phyloP scores from a whole-genome alignment of 2,113 vertebrate species.

The Trichomycterus rosablanca region DNA sequence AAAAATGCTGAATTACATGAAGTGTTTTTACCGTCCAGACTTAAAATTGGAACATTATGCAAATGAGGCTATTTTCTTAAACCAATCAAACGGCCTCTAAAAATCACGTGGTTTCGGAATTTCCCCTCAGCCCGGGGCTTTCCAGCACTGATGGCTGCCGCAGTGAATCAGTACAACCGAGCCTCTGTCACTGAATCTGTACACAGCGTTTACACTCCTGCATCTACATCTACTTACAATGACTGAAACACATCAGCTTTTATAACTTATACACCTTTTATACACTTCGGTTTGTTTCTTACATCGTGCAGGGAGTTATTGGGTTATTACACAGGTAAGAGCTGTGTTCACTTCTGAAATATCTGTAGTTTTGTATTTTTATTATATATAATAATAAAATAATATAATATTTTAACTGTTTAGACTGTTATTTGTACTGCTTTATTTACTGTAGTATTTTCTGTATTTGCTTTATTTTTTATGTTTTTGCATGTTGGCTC shows the following conservation, averaged over 20 bases:
- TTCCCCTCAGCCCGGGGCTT: slow-evolving; percentile 69
- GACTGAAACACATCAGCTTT: not conserved
- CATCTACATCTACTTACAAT: no score
- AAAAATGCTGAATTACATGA: no score
- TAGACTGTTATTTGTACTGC: no score
- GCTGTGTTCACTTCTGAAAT: not conserved
- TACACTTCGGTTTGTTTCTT: no score
- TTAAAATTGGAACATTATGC: slow-evolving; percentile 30
- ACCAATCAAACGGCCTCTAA: slow-evolving; percentile 13
- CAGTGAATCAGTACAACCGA: not conserved
- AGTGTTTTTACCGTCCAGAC: no score
- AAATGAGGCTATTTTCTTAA: not conserved
- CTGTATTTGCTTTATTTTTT: no score
- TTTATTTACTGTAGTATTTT: no score
- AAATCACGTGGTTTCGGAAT: slow-evolving; percentile 58
- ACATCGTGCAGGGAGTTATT: not conserved
- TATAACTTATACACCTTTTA: no score
- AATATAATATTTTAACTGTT: no score
- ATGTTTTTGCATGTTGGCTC: no score
- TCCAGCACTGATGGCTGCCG: slow-evolving; percentile 47
- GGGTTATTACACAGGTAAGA: not conserved
- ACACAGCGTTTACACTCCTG: no score
- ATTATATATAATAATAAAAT: no score
- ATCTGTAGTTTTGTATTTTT: not conserved
- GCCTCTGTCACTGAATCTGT: not conserved